Conservation (phyloP, 2,113 vertebrate species). For the Chloebia gouldiae region DNA sequence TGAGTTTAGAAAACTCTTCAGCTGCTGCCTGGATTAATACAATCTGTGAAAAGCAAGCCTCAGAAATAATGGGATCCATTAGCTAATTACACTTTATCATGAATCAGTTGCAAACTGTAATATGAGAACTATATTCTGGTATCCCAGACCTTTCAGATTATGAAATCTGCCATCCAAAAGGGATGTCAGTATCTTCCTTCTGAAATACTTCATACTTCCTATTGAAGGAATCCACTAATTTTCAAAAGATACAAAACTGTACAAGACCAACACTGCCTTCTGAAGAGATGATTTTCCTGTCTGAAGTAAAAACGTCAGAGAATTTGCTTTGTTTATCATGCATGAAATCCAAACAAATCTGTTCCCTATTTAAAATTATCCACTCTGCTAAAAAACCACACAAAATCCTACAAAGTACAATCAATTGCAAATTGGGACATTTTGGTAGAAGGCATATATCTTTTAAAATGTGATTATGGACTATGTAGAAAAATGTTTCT, state of each 20-base stretch:
- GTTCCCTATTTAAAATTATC: not conserved
- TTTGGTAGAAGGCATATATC: not conserved
- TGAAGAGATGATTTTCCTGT: not conserved
- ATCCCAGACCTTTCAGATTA: not conserved
- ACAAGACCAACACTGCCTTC: not conserved
- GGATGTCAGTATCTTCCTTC: not conserved
- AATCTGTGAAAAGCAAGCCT: slow-evolving; percentile 17
- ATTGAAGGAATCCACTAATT: not conserved
- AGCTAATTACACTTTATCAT: slow-evolving; percentile 32
- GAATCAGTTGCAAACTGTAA: slow-evolving; percentile 1
- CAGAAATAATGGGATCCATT: slow-evolving; percentile 40
- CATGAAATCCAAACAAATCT: not conserved
- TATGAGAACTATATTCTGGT: not conserved
- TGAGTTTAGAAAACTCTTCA: slow-evolving; percentile 57
- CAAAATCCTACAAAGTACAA: not conserved
- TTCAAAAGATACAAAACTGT: not conserved
- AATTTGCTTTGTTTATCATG: not conserved
- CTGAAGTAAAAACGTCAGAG: not conserved
- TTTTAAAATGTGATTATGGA: not conserved
- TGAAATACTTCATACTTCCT: not conserved
- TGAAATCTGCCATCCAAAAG: not conserved
- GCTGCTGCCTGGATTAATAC: slow-evolving; percentile 4
- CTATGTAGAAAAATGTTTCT: not conserved
- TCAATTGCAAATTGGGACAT: not conserved
- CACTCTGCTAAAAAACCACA: not conserved